Evolutionary conservation across 2,113 vertebrate genomes (phyloP).

Genomic region (Chionomys nivalis): DNA sequence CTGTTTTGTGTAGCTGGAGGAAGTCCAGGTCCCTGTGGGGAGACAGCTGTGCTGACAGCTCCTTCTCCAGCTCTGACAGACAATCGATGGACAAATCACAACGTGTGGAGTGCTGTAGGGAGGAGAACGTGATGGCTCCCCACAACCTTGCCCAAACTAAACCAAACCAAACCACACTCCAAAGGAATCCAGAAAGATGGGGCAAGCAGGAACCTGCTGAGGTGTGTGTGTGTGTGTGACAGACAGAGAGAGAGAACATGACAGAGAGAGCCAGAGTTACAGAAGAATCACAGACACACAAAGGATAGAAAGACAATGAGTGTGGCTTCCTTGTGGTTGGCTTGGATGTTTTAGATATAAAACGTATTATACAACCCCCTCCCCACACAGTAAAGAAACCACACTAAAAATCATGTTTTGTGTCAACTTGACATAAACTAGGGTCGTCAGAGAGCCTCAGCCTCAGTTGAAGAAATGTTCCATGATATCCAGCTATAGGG

Average conservation of each 20-base stretch:
- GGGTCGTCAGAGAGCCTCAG: neutral
- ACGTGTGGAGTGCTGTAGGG: accelerated
- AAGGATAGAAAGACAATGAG: neutral
- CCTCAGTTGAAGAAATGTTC: neutral
- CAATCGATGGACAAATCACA: neutral
- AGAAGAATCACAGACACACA: accelerated
- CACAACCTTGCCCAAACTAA: neutral
- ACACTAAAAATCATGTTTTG: neutral
- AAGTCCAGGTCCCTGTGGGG: neutral
- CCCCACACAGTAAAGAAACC: too few species aligned
- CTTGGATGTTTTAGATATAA: neutral
- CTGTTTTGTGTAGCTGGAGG: neutral
- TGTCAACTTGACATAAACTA: neutral
- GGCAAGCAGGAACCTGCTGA: neutral
- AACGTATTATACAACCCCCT: neutral
- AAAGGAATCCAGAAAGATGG: neutral
- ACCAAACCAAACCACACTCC: too few species aligned
- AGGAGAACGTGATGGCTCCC: accelerated
- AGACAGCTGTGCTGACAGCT: neutral
- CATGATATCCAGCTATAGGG: neutral
- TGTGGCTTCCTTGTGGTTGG: neutral
- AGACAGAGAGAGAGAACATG: neutral
- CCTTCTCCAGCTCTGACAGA: neutral
- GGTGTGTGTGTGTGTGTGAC: neutral
- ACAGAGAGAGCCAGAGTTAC: neutral